Evolutionary conservation across 2,797 vertebrate species (phyloP), one percentile per base, ranked within the genome.

Genomic region (Danio albolineatus): DNA sequence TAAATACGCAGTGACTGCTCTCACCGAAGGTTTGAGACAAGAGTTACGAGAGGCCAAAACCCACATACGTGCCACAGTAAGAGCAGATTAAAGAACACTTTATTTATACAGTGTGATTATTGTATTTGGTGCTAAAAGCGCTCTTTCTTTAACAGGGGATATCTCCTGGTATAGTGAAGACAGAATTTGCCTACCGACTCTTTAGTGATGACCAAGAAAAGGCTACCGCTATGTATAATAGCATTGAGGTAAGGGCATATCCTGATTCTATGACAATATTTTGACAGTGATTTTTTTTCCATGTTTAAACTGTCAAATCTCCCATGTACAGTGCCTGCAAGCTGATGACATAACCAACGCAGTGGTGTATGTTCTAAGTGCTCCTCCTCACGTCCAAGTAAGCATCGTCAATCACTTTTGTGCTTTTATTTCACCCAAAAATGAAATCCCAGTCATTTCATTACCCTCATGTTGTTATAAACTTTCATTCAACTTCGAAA

Each of bases 151-250:
- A 85, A 71, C 90, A 97, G 96, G 90, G 92, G 75, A 95, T 97
- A 87, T 97, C 96, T 88, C 96, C 96, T 65, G 95, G 95, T 76
- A 36, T 96, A 78, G 96, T 97, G 87, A 92, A 95, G 88, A 97
- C 96, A 0, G 93, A 94, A 51, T 97, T 97, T 80, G 87, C 88
- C 85, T 89, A 87, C 65, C 94, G 92, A 48, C 89, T 96, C 53
- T 88, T 92, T 1, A 36, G 54, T 16, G 85, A 93, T 0, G 87
- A 94, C 65, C 86, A 94, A 0, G 93, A 93, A 81, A 95, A 91
- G 89, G 94, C 94, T 83, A 92, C 91, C 66, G 88, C 89, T 51
- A 65, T 72, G 8, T 95, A 95, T 16, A 89, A 91, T 67, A 88
- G 84, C 65, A 91, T 94, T 70, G 94, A 93, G 95, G 96, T 98